Evolutionary conservation across 2,113 vertebrate species (phyloP).

Genomic region (Eudyptes chrysolophus): DNA sequence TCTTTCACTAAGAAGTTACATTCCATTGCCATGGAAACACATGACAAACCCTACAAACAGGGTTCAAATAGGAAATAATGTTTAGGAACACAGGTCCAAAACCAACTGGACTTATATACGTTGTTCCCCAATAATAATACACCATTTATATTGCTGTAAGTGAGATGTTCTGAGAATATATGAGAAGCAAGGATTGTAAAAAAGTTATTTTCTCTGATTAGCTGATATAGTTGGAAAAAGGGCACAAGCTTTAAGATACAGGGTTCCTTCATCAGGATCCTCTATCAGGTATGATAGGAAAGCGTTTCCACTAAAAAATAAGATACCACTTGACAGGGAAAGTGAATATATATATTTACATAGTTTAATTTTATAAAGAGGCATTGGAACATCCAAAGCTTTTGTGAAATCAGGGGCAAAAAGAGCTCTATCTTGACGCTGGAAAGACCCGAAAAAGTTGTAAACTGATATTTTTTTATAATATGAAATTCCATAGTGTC

Average conservation of each 20-base stretch:
- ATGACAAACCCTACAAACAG: not conserved
- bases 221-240: not conserved
- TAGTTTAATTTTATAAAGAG: not conserved
- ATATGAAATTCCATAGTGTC: not conserved
- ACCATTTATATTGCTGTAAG: not conserved
- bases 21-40: slow-evolving; percentile 23
- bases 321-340: not conserved
- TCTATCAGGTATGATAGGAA: not conserved
- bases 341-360: not conserved
- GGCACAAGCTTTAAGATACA: not conserved
- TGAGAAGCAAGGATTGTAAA: not conserved
- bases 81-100: not conserved
- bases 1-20: not conserved
- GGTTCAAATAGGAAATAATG: slow-evolving; percentile 13
- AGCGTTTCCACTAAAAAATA: not conserved
- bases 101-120: not conserved
- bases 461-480: not conserved
- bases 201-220: not conserved
- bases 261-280: not conserved
- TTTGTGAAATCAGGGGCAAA: not conserved
- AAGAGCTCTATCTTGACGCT: not conserved
- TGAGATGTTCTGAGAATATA: not conserved
- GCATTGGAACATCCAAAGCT: not conserved
- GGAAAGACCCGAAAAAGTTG: not conserved
- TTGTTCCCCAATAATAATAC: not conserved